Percentiles rank a stretch among this genome's conserved stretches.
Conservation (phyloP, 2,888 invertebrate species). For the Antitype chi region DNA sequence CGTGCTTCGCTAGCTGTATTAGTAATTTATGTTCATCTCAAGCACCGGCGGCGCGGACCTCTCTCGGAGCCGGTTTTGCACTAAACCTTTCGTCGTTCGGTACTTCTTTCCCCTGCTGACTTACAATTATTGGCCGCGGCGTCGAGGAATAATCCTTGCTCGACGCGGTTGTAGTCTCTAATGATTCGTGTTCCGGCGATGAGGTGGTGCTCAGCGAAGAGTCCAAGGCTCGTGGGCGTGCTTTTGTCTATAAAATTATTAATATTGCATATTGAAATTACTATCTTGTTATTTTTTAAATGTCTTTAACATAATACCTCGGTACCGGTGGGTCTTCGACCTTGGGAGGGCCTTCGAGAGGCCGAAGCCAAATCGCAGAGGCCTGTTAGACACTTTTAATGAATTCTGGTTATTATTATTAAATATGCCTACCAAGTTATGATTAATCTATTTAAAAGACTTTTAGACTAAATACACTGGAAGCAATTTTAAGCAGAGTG, state of each 20-base stretch:
- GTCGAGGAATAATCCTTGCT: background rate
- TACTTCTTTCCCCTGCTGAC: background rate
- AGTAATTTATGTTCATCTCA: background rate
- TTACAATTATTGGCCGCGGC: conserved; percentile 14
- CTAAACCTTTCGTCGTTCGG: background rate
- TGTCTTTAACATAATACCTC: background rate
- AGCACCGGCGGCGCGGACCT: background rate
- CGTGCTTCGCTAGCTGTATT: no score
- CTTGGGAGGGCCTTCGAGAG: background rate
- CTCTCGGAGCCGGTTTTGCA: no score
- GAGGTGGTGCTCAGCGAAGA: conserved; percentile 4
- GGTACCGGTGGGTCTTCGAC: background rate
- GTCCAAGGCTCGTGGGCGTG: background rate
- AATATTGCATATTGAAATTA: background rate
- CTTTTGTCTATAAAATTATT: conserved; percentile 24
- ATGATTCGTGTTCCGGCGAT: background rate
- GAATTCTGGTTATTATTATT: background rate
- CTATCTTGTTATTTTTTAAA: background rate
- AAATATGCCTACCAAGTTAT: background rate
- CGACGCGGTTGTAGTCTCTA: background rate
- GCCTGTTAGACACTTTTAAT: background rate
- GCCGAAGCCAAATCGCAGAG: background rate
- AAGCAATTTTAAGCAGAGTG: background rate
- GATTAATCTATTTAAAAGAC: no score
- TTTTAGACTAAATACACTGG: background rate